Evolutionary conservation across 2,888 invertebrate genomes (phyloP).

Genomic region (Peribatodes rhomboidaria): DNA sequence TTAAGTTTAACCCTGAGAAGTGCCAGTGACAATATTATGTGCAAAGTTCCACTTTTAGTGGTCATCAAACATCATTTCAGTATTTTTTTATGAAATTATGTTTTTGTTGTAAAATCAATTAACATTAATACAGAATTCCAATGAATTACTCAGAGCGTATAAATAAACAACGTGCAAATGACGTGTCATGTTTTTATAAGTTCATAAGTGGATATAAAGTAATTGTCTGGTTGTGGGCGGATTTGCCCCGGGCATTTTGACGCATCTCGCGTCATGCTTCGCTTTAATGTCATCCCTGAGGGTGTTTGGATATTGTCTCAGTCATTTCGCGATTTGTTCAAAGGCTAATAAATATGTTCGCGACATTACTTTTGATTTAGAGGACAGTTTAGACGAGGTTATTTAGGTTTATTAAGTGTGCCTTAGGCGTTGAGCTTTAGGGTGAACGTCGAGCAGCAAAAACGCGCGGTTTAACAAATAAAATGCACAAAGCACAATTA

Average conservation of each 20-base stretch:
- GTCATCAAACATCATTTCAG: too few relatives aligned
- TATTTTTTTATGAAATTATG: too few relatives aligned
- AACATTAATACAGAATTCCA: background rate
- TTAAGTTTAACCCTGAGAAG: too few relatives aligned
- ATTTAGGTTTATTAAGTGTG: conserved; percentile 41
- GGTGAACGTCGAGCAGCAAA: conserved; percentile 8
- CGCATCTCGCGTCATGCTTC: conserved; percentile 41
- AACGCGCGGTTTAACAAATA: background rate
- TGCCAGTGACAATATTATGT: too few relatives aligned
- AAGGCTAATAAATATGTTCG: conserved; percentile 46
- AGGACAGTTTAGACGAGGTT: conserved; percentile 40
- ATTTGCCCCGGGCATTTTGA: conserved; percentile 47
- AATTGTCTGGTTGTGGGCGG: conserved; percentile 56
- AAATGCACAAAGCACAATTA: conserved; percentile 1
- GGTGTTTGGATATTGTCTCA: conserved; percentile 48
- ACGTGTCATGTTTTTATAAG: conserved; percentile 49
- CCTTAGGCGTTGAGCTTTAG: conserved; percentile 28
- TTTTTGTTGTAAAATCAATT: background rate
- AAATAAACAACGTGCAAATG: conserved; percentile 31
- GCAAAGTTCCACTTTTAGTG: background rate
- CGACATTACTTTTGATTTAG: conserved; percentile 48
- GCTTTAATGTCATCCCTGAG: conserved; percentile 35
- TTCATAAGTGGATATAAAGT: conserved; percentile 54
- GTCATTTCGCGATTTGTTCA: conserved; percentile 47
- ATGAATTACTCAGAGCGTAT: conserved; percentile 6